These are phyloP conservation scores for Turdus rufiventris DNA, from an alignment of 2,113 vertebrate genomes.

Conservation along the genomic window DNA sequence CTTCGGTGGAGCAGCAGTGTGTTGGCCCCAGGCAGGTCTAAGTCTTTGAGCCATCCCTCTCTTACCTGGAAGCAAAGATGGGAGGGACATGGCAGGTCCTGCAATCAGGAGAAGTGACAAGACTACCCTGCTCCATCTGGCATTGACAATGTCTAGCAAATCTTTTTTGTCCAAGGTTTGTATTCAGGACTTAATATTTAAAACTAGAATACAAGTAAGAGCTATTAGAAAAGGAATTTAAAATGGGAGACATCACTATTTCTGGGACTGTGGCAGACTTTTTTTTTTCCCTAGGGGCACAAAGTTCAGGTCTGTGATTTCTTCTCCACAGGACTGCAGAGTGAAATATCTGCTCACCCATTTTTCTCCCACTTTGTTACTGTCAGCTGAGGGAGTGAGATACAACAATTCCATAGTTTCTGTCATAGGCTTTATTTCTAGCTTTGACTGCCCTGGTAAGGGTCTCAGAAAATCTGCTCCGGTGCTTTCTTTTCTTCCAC, in stretches of 20 bases:
- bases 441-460: neutral
- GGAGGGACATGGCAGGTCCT: fast-evolving
- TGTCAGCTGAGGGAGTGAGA: neutral
- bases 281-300: neutral
- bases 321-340: neutral
- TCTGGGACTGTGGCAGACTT: neutral
- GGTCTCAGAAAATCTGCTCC: neutral
- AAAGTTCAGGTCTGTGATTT: neutral
- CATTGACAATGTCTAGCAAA: neutral
- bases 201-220: neutral
- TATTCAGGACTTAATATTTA: neutral
- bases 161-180: neutral
- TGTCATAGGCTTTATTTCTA: neutral
- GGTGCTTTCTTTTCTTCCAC: neutral
- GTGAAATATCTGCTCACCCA: neutral
- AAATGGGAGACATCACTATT: neutral
- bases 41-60: neutral
- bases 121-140: neutral
- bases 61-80: neutral
- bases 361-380: neutral
- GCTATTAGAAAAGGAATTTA: neutral
- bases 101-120: neutral
- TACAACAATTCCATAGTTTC: neutral
- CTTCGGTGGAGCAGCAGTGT: neutral
- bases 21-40: neutral